Evolutionary conservation across 1,140 invertebrate species (phyloP).

Genomic region (Polypedilum pembai): DNA sequence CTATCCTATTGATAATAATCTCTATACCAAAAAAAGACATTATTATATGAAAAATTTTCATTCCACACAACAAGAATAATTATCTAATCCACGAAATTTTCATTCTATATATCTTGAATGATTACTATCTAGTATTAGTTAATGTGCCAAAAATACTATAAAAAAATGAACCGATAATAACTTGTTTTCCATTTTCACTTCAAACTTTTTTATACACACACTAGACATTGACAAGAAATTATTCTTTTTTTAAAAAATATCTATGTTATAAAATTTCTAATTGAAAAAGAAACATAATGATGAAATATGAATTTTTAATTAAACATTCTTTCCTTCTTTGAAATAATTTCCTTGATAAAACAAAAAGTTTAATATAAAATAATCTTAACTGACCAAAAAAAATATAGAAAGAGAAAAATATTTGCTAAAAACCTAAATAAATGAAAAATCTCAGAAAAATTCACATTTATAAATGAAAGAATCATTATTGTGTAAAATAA

Average conservation of each 20-base stretch:
- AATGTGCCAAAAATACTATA: not conserved
- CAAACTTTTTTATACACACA: not conserved
- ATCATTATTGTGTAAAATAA: slow-evolving; percentile 14
- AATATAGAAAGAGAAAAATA: slow-evolving; percentile 9
- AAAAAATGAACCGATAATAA: not conserved
- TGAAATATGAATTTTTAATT: not conserved
- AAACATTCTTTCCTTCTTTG: too few relatives aligned
- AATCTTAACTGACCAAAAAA: slow-evolving; percentile 18
- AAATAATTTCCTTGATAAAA: too few relatives aligned
- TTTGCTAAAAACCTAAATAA: slow-evolving; percentile 1
- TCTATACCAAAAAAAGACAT: not conserved
- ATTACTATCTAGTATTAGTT: not conserved
- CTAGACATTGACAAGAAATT: not conserved
- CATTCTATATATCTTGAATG: not conserved
- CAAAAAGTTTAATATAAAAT: not conserved
- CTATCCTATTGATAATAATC: not conserved
- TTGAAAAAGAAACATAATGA: slow-evolving; percentile 16
- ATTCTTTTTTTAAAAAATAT: not conserved
- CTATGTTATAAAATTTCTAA: not conserved
- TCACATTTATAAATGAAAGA: slow-evolving; percentile 5
- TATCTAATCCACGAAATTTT: too few relatives aligned
- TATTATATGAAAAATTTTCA: too few relatives aligned
- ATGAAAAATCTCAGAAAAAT: not conserved
- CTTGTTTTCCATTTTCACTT: not conserved
- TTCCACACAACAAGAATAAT: too few relatives aligned